phyloP scores from a whole-genome alignment of 2,797 vertebrate genomes.

The Kryptolebias ocellatus region DNA sequence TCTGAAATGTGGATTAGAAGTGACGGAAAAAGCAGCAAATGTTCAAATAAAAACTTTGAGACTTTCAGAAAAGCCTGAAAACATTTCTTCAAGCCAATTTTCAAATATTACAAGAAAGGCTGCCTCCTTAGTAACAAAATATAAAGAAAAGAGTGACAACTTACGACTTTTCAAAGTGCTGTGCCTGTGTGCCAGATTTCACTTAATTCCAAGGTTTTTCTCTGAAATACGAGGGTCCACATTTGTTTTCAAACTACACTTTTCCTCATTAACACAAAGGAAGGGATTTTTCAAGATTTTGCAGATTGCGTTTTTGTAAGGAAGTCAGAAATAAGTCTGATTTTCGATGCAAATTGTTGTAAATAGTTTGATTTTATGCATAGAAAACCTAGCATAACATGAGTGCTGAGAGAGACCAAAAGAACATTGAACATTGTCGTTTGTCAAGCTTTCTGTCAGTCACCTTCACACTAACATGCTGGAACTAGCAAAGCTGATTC shows the following conservation, averaged over 20 bases:
- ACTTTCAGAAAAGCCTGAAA: too few relatives aligned
- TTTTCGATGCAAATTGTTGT: background rate
- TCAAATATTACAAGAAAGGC: too few relatives aligned
- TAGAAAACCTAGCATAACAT: background rate
- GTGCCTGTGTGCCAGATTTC: background rate
- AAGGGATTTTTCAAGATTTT: background rate
- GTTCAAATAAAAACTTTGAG: too few relatives aligned
- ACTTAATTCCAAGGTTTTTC: background rate
- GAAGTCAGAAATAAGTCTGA: background rate
- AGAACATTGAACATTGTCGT: background rate
- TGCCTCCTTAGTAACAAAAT: too few relatives aligned
- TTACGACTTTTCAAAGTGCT: too few relatives aligned
- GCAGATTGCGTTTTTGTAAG: background rate
- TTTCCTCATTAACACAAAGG: background rate
- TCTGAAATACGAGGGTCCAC: background rate
- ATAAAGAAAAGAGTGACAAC: too few relatives aligned
- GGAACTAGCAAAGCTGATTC: background rate
- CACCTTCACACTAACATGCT: background rate
- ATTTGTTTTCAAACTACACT: background rate
- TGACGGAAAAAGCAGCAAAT: too few relatives aligned
- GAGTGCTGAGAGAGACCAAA: background rate
- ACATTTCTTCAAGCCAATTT: too few relatives aligned
- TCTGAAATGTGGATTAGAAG: too few relatives aligned
- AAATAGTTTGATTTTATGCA: background rate
- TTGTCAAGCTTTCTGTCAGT: background rate